phyloP scores from a whole-genome alignment of 2,797 vertebrate genomes.

The Intellagama lesueurii region DNA sequence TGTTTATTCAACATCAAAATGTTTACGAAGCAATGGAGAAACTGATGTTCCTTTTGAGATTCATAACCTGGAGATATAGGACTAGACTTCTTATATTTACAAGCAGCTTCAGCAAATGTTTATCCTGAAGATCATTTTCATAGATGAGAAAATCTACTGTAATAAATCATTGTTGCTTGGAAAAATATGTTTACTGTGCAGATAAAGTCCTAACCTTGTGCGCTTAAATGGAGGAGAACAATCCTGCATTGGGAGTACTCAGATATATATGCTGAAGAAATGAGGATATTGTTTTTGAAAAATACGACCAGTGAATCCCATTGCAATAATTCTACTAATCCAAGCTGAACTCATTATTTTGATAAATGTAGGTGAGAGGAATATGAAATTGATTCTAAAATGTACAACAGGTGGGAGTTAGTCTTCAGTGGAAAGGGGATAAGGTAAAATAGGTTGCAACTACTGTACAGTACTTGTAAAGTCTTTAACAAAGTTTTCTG shows the following conservation, averaged over 20 bases:
- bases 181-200: conserved; percentile 53
- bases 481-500: neutral
- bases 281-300: neutral
- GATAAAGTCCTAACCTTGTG: conserved; percentile 30
- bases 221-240: conserved; percentile 20
- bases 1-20: neutral
- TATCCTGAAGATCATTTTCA: conserved; percentile 46
- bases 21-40: neutral
- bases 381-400: conserved; percentile 8
- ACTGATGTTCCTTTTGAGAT: neutral
- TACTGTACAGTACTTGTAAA: neutral
- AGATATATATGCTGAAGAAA: neutral
- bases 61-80: neutral
- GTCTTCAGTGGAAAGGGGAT: neutral
- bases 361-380: neutral
- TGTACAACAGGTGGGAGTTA: neutral
- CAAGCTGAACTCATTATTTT: conserved; percentile 4
- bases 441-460: neutral
- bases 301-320: neutral
- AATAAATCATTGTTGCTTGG: conserved; percentile 51
- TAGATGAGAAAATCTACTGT: conserved; percentile 33
- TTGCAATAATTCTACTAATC: neutral
- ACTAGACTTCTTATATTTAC: neutral
- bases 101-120: neutral
- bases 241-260: conserved; percentile 17